phyloP scores from a whole-genome alignment of 2,888 invertebrate species.

The Patella caerulea region DNA sequence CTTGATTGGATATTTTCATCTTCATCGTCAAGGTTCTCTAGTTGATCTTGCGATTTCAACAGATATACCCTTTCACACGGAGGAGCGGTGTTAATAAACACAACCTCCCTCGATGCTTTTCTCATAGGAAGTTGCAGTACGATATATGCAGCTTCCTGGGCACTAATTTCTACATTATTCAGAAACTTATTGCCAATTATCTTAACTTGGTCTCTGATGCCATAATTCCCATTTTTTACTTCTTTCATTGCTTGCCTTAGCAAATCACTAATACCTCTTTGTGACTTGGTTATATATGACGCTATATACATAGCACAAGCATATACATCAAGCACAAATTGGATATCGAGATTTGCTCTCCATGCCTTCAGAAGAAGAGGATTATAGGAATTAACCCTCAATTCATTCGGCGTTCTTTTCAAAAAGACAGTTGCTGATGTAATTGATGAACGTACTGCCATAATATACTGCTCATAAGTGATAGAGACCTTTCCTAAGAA shows the following conservation, averaged over 20 bases:
- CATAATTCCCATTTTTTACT: constrained; percentile 24
- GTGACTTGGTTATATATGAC: constrained; percentile 31
- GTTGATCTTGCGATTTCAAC: too few species aligned
- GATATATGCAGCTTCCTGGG: constrained; percentile 53
- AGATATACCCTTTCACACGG: too few species aligned
- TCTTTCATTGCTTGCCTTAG: constrained; percentile 39
- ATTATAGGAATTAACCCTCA: constrained; percentile 31
- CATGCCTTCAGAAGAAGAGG: constrained; percentile 7
- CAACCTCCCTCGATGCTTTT: constrained; percentile 29
- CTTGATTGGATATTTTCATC: constrained; percentile 32
- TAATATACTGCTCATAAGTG: constrained; percentile 13
- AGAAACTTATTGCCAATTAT: too few species aligned
- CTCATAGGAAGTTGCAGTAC: constrained; percentile 47
- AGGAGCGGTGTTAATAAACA: constrained; percentile 45
- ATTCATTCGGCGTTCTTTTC: constrained; percentile 25
- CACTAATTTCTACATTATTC: constrained; percentile 43
- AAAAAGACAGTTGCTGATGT: constrained; percentile 25
- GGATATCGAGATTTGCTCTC: too few species aligned
- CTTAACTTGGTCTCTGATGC: constrained; percentile 34
- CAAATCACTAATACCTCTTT: constrained; percentile 43
- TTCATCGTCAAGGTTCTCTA: too few species aligned
- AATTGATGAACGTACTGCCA: constrained; percentile 7
- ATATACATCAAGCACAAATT: too few species aligned
- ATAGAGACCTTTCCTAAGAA: background rate
- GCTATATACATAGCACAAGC: too few species aligned